Evolutionary conservation across 2,113 vertebrate species (phyloP).

Genomic region (Bufo bufo): DNA sequence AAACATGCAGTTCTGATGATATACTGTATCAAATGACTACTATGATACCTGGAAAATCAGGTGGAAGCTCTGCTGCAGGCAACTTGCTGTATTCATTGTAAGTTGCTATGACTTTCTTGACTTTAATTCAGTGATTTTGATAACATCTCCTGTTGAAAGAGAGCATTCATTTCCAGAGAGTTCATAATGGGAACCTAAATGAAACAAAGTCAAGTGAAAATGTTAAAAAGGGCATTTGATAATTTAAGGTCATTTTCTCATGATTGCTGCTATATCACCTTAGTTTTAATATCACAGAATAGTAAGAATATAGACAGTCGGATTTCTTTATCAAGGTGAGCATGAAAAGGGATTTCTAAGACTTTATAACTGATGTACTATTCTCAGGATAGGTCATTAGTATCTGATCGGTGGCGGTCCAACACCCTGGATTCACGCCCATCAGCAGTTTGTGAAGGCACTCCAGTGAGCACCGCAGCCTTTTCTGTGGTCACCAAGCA

Average conservation of each 20-base stretch:
- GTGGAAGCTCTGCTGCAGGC: conserved; percentile 73
- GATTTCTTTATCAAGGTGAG: neutral
- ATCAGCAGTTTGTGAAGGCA: no score
- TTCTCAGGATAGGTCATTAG: no score
- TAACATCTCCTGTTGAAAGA: conserved; percentile 82
- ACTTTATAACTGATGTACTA: no score
- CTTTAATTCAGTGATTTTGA: conserved; percentile 82
- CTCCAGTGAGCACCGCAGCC: no score
- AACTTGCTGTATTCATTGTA: conserved; percentile 60
- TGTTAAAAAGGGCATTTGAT: neutral
- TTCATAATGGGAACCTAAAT: conserved; percentile 79
- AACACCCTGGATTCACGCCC: no score
- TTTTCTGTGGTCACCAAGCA: no score
- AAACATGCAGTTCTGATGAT: neutral
- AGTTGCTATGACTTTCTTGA: conserved; percentile 77
- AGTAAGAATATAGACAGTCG: neutral
- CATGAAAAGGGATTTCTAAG: neutral
- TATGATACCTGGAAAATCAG: conserved; percentile 79
- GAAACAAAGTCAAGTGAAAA: conserved; percentile 3
- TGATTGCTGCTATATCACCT: neutral
- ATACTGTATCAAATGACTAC: neutral
- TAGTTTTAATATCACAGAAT: neutral
- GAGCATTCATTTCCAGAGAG: conserved; percentile 80
- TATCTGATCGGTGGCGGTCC: no score
- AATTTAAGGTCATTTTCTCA: neutral